Conservation (phyloP, 2,888 invertebrate genomes). For the Ferrisia virgata region DNA sequence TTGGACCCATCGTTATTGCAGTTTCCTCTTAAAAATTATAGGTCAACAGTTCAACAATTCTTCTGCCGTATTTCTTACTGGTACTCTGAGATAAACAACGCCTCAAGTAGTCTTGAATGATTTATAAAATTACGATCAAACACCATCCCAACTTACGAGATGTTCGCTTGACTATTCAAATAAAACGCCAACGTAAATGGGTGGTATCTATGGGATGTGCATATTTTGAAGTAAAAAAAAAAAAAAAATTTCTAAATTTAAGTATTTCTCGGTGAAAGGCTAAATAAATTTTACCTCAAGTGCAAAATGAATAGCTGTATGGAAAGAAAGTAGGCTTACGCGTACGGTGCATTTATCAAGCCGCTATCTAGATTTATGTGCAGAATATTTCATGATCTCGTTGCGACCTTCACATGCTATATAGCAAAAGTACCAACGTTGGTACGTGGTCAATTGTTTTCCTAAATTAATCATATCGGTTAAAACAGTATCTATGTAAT, state of each 20-base stretch:
- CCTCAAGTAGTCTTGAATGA: background rate
- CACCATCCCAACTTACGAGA: background rate
- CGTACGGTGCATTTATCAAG: background rate
- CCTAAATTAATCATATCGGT: background rate
- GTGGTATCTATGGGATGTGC: no score
- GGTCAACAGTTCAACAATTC: conserved; percentile 14
- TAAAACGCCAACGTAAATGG: background rate
- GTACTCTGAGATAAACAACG: background rate
- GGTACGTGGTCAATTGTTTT: background rate
- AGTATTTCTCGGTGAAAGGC: conserved; percentile 3
- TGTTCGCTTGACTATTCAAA: background rate
- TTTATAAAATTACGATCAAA: background rate
- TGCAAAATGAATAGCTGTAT: background rate
- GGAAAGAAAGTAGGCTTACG: conserved; percentile 8
- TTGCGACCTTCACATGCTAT: background rate
- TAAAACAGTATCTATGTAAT: background rate
- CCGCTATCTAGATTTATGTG: background rate
- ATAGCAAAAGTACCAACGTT: background rate
- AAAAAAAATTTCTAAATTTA: no score
- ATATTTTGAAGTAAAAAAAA: no score
- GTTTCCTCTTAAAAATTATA: background rate
- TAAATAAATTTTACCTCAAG: background rate
- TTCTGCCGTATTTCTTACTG: background rate
- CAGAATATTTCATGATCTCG: background rate
- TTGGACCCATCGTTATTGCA: background rate